Conservation (phyloP, 2,113 vertebrate species). For the Clarias macrocephalus region DNA sequence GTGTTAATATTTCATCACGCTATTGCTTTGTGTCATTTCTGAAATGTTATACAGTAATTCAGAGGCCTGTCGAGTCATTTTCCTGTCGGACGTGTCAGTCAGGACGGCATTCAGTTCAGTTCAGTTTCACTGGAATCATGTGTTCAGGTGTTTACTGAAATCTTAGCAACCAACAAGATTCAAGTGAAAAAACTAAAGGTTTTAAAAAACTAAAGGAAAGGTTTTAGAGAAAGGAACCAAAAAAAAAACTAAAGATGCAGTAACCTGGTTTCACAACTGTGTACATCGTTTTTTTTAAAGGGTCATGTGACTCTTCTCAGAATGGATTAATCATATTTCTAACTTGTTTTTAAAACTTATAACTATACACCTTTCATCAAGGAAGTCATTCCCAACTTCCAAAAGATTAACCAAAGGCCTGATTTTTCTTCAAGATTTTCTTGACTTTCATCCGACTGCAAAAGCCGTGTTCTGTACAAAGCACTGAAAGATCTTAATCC, state of each 20-base stretch:
- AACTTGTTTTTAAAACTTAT: neutral
- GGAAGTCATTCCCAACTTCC: too few species aligned
- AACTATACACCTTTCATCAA: neutral
- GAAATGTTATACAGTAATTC: neutral
- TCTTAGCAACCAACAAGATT: neutral
- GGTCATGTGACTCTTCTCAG: neutral
- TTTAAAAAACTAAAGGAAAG: too few species aligned
- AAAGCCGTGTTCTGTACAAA: neutral
- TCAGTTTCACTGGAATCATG: too few species aligned
- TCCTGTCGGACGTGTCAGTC: neutral
- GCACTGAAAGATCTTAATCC: neutral
- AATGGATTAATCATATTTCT: neutral
- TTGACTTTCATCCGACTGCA: neutral
- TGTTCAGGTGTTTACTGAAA: too few species aligned
- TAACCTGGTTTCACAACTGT: neutral
- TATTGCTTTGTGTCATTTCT: neutral
- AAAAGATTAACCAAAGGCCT: neutral
- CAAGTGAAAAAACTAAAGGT: neutral
- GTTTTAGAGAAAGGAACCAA: too few species aligned
- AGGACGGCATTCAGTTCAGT: too few species aligned
- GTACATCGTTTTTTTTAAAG: neutral
- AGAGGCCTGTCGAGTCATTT: neutral
- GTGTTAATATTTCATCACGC: slow-evolving; percentile 26
- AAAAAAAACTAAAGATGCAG: neutral
- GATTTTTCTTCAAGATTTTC: neutral